Evolutionary conservation across 2,888 invertebrate genomes (phyloP).

Genomic region (Atrina japonica): DNA sequence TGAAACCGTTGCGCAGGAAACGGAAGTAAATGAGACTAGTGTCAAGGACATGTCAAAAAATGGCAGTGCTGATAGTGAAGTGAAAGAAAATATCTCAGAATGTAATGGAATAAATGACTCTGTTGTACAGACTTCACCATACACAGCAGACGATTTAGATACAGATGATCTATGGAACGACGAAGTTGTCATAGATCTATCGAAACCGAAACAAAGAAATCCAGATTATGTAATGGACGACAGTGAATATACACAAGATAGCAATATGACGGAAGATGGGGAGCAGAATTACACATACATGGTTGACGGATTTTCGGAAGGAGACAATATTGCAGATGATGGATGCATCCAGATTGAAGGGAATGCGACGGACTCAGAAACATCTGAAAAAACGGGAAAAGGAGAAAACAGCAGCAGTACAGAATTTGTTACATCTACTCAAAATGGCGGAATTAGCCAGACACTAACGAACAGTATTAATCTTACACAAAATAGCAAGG

Average conservation of each 20-base stretch:
- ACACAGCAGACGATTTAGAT: conserved; percentile 3
- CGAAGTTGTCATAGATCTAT: conserved; percentile 10
- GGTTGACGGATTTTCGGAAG: conserved; percentile 5
- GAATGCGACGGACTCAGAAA: conserved; percentile 6
- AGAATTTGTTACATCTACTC: conserved; percentile 8
- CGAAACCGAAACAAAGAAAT: conserved; percentile 9
- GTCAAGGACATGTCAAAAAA: not conserved
- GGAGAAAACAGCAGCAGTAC: no score
- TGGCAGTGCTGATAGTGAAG: not conserved
- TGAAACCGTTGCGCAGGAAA: not conserved
- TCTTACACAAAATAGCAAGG: not conserved
- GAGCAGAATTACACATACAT: conserved; percentile 8
- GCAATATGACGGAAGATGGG: not conserved
- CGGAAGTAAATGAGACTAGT: not conserved
- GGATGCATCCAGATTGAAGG: no score
- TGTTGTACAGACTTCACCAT: conserved; percentile 7
- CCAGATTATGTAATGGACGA: not conserved
- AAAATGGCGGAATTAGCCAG: not conserved
- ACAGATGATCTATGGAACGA: conserved; percentile 27
- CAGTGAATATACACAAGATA: not conserved
- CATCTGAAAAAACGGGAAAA: conserved; percentile 1
- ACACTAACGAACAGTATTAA: not conserved
- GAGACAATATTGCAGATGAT: not conserved
- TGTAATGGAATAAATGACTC: conserved; percentile 8
- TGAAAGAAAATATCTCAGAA: not conserved